Conservation (phyloP, 1,140 invertebrate species). For the Gonatopus flavifemur region DNA sequence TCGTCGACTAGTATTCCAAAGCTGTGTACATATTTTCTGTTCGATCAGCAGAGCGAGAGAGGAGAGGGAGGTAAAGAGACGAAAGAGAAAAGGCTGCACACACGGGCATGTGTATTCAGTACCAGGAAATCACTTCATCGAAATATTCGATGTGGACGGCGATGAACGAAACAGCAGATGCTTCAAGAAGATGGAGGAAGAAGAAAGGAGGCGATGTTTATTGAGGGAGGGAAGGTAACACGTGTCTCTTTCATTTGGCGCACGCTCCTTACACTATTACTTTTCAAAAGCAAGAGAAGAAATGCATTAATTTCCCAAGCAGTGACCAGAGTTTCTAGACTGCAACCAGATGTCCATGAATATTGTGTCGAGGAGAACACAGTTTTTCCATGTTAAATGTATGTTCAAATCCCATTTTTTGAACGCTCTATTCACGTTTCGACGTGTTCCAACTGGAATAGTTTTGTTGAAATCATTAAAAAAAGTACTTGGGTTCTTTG, state of each 20-base stretch:
- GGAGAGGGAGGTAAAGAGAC: neutral
- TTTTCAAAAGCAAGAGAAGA: constrained; percentile 11
- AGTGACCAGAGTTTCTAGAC: neutral
- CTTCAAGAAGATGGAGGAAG: constrained; percentile 22
- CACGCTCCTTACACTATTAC: constrained; percentile 9
- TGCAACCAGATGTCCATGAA: constrained; percentile 20
- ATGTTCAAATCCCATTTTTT: neutral
- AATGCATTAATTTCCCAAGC: constrained; percentile 26
- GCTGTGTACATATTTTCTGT: too few species aligned
- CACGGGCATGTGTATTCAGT: constrained; percentile 20
- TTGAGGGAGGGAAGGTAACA: constrained; percentile 19
- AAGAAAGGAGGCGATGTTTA: too few species aligned
- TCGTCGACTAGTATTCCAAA: too few species aligned
- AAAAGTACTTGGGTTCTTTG: too few species aligned
- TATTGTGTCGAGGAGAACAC: too few species aligned
- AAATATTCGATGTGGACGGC: constrained; percentile 7
- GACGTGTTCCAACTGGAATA: neutral
- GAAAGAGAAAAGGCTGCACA: constrained; percentile 6
- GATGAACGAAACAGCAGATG: constrained; percentile 33
- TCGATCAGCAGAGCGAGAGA: neutral
- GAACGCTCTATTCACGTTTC: neutral
- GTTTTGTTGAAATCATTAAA: too few species aligned
- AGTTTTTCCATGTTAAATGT: too few species aligned
- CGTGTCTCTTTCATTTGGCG: constrained; percentile 1
- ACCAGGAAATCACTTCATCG: constrained; percentile 44